A percentile compares a stretch with the other conserved stretches of the same genome.
Evolutionary conservation across 2,797 vertebrate genomes (phyloP).

Genomic region (Alcedo quadribrachys): DNA sequence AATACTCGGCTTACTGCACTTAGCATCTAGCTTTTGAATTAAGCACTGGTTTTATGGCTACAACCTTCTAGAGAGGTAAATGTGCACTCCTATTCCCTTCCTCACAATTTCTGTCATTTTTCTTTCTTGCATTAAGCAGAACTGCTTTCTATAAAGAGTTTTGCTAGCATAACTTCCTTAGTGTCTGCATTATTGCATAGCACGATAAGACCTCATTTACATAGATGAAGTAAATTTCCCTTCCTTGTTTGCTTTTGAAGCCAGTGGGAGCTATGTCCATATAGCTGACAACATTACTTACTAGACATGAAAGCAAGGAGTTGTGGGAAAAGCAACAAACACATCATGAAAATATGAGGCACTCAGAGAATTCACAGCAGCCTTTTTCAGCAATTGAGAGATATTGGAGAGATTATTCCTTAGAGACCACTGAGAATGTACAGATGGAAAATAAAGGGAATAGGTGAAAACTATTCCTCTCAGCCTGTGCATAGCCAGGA

Average conservation of each 20-base stretch:
- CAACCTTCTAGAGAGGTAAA: constrained; percentile 36
- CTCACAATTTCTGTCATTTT: constrained; percentile 19
- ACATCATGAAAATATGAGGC: background rate
- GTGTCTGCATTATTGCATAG: background rate
- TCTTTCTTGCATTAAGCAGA: constrained; percentile 11
- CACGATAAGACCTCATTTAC: background rate
- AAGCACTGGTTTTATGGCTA: constrained; percentile 9
- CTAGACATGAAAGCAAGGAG: background rate
- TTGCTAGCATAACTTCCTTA: background rate
- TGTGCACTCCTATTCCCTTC: background rate
- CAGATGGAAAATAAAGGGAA: background rate
- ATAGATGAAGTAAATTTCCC: background rate
- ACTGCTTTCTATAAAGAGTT: constrained; percentile 16
- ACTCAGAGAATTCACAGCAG: background rate
- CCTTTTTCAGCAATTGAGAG: background rate
- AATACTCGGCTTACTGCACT: constrained; percentile 8
- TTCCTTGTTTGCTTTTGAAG: background rate
- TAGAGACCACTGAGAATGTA: background rate
- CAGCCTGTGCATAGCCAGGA: background rate
- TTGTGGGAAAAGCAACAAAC: background rate
- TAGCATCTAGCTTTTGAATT: constrained; percentile 35
- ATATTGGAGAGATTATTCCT: background rate
- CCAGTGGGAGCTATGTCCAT: background rate
- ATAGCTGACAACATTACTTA: background rate
- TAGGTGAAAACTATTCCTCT: background rate